These are phyloP conservation scores for Diceros bicornis DNA, from an alignment of 2,797 vertebrate genomes.

Conservation along the genomic window DNA sequence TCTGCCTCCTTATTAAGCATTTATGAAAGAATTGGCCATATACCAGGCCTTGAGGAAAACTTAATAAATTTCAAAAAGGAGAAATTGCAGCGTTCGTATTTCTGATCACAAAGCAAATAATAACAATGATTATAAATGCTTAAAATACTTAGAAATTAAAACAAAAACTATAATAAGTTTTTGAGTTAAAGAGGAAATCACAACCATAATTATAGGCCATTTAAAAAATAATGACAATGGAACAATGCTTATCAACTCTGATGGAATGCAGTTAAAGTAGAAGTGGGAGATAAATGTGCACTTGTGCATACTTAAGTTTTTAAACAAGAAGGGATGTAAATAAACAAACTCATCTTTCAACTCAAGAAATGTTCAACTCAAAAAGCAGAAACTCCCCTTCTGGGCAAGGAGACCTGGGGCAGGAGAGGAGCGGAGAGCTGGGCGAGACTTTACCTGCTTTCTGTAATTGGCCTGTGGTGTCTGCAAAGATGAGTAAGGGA, in stretches of 20 bases:
- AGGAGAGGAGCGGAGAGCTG: too few species aligned
- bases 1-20: neutral
- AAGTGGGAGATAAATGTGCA: slow-evolving; percentile 18
- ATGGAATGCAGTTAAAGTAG: neutral
- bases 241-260: slow-evolving; percentile 19
- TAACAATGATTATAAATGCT: slow-evolving; percentile 75
- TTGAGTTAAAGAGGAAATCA: slow-evolving; percentile 70
- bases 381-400: neutral
- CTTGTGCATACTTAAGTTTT: neutral
- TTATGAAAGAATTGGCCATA: slow-evolving; percentile 61
- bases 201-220: slow-evolving; percentile 72
- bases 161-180: slow-evolving; percentile 81
- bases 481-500: neutral
- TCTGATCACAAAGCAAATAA: slow-evolving; percentile 80
- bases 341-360: slow-evolving; percentile 48
- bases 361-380: neutral
- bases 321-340: slow-evolving; percentile 55
- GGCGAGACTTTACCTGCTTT: neutral
- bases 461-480: accelerated
- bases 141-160: slow-evolving; percentile 81
- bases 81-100: slow-evolving; percentile 79
- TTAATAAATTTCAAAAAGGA: slow-evolving; percentile 74
- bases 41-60: slow-evolving; percentile 62
- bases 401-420: neutral
- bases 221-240: slow-evolving; percentile 60